phyloP scores from a whole-genome alignment of 2,113 vertebrate species.

The Takifugu bimaculatus region DNA sequence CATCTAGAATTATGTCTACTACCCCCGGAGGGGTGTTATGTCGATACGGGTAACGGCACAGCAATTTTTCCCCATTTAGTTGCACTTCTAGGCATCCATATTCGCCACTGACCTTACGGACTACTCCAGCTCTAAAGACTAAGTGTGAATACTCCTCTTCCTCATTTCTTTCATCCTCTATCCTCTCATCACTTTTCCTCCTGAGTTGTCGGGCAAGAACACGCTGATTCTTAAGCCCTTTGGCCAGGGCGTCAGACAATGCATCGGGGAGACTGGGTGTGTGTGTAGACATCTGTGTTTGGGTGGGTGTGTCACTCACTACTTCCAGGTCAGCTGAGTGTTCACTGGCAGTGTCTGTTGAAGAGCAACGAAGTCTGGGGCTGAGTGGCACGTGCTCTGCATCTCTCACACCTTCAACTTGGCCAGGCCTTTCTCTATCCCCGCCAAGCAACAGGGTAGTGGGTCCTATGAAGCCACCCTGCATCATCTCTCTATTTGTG shows the following conservation, averaged over 20 bases:
- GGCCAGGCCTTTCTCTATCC: constrained; percentile 44
- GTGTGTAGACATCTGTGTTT: constrained; percentile 16
- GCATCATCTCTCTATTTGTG: constrained; percentile 24
- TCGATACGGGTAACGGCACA: constrained; percentile 78
- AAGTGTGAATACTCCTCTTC: constrained; percentile 22
- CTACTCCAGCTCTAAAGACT: constrained; percentile 80
- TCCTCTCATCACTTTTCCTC: constrained; percentile 52
- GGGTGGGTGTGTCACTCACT: constrained; percentile 26
- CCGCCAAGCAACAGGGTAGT: constrained; percentile 48
- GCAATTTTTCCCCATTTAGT: constrained; percentile 78
- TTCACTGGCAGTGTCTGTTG: constrained; percentile 89
- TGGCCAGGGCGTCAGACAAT: constrained; percentile 73
- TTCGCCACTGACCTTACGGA: constrained; percentile 81
- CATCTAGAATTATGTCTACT: constrained; percentile 82
- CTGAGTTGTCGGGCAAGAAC: constrained; percentile 77
- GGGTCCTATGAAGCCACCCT: constrained; percentile 52
- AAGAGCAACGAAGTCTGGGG: constrained; percentile 81
- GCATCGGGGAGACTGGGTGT: constrained; percentile 53
- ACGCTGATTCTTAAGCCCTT: constrained; percentile 82
- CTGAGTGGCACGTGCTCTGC: constrained; percentile 53
- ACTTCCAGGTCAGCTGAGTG: constrained; percentile 84
- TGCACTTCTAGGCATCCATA: constrained; percentile 82
- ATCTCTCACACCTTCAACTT: constrained; percentile 41
- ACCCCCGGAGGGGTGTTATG: constrained; percentile 63
- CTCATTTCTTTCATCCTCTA: constrained; percentile 15